Base-by-base conservation (phyloP, 2,888 invertebrate species). In the Apodemia duryi region DNA sequence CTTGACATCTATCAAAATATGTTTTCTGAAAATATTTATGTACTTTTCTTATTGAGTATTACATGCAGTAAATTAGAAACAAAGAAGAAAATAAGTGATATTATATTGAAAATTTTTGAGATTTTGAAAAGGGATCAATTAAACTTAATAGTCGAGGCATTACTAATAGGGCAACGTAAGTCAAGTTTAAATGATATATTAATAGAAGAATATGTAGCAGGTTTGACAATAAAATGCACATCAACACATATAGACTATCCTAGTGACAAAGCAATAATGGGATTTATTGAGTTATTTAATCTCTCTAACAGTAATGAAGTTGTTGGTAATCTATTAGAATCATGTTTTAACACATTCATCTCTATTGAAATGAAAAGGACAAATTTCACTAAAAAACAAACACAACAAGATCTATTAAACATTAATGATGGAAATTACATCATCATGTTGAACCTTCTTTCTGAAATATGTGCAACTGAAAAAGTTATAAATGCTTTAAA, bases 391-490 rank as follows among this genome's bases (percentile, higher is more conserved):
- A 81, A 77, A 63, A 82, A 81, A 81, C 86, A 65, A 77, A 82
- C 46, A 73, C 91, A 54, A 72, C 77, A 83, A 11, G 71, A 80
- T 51, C 62, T 84, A 9, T 68, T 89, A 28, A 74, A 77, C 74
- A 74, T 78, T 66, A 69, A 74, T 68, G 83, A 89, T 80, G 78
- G 82, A 70, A 80, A 88, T 63, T 92, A 93, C 79, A 77, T 90
- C 38, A 75, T 82, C 4, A 85, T 93, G 67, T 87, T 93, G 51
- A 91, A 92, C 66, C 71, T 93, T 57, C 81, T 94, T 32, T 88
- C 92, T 66, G 88, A 91, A 73, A 82, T 94, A 75, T 83, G 93
- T 2, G 85, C 86, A 66, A 84, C 86, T 69, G 82, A 87, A 65
- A 84, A 84, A 74, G 79, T 93, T 43, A 81, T 91, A 54, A 76